A percentile compares a stretch with the other conserved stretches of the same genome.
Conservation (phyloP, 2,113 vertebrate genomes). For the Daphoenositta chrysoptera region DNA sequence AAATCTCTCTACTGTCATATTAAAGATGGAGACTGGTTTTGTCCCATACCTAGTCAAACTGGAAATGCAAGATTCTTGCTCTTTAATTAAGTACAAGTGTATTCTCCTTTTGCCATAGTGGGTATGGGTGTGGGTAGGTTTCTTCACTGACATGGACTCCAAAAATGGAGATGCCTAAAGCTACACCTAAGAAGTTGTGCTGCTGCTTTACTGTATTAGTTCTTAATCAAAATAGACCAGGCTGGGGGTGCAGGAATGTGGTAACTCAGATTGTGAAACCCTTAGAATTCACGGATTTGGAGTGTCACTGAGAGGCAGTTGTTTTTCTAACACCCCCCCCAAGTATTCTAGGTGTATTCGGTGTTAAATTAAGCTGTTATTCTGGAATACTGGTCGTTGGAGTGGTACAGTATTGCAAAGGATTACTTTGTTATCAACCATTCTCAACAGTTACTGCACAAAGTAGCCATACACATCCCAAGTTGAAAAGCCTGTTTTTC, state of each 20-base stretch:
- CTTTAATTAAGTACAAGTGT: constrained; percentile 54
- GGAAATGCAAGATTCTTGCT: constrained; percentile 42
- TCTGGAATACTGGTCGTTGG: neutral
- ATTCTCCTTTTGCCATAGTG: constrained; percentile 35
- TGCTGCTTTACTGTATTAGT: neutral
- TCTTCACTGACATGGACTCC: constrained; percentile 22
- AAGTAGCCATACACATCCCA: neutral
- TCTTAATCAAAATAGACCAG: constrained; percentile 12
- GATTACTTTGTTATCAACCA: neutral
- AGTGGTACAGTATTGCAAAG: neutral
- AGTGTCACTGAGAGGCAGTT: neutral
- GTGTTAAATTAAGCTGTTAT: neutral
- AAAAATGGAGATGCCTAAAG: constrained; percentile 58
- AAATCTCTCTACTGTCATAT: neutral
- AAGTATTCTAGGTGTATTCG: neutral
- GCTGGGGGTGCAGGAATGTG: neutral
- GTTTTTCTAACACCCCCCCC: neutral
- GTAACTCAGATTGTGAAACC: neutral
- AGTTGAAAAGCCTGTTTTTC: constrained; percentile 13
- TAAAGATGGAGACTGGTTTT: constrained; percentile 45
- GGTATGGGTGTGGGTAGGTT: constrained; percentile 45
- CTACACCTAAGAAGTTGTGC: constrained; percentile 39
- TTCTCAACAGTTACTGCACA: neutral
- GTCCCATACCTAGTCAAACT: constrained; percentile 16
- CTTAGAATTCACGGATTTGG: neutral